Evolutionary conservation across 2,888 invertebrate species (phyloP), one percentile per base, ranked within the genome.

Genomic region (Lochmaea capreae): DNA sequence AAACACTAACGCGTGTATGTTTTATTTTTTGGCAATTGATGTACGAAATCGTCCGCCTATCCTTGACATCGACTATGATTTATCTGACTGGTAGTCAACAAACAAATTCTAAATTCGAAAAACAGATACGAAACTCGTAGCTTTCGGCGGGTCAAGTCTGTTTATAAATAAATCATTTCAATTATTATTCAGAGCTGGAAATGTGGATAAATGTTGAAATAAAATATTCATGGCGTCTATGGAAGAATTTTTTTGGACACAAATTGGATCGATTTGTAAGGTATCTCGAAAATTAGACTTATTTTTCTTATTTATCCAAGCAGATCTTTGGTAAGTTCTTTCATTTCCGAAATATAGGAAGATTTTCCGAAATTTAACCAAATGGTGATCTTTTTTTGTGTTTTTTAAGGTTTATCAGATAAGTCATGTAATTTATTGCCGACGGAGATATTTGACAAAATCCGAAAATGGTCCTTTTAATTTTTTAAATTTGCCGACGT

Each of bases 21-120:
- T 46, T 46, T 46, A 14, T 46, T 46, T 46, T 11, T 52, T 18
- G 18, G 54, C 52, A 16, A 54, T 9, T 54, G 16, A 16, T 54
- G 10, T 54, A n/a, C n/a, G n/a, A n/a, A 49, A 54, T 10, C 1
- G 9, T 10, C 18, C n/a, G 3, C 10, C 18, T 65, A 46, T 46
- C 65, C 65, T 65, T 65, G 65, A 65, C 65, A 49, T 49, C 46
- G 43, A n/a, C 12, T 8, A 65, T 65, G 52, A 65, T 65, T 49
- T 65, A 65, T 65, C 12, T 26, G 46, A 22, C 26, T 14, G 16
- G 4, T 49, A 33, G 33, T 22, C 26, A 65, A 65, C 49, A 65
- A 65, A 65, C 65, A 65, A 49, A 49, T 22, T 65, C 65, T 65
- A 65, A 65, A 46, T 49, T 65, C 22, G 65, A 65, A 65, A 49